These are phyloP conservation scores for Sebastes goodei DNA, from an alignment of 2,797 vertebrate species.

Conservation along the genomic window DNA sequence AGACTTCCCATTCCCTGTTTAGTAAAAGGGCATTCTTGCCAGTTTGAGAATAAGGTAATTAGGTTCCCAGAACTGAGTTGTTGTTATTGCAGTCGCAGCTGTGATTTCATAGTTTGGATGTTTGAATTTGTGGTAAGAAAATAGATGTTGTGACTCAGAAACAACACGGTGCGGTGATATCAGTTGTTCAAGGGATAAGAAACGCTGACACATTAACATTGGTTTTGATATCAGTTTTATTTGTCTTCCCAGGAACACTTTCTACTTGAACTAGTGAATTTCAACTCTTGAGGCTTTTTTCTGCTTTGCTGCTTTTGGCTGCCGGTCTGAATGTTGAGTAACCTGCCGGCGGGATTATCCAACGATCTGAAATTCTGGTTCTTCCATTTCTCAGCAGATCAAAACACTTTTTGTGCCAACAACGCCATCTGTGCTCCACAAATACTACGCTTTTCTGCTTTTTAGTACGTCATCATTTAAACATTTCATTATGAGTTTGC, in stretches of 20 bases:
- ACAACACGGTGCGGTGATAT: background rate
- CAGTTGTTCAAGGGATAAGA: background rate
- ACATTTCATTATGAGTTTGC: background rate
- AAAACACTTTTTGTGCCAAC: conserved; percentile 2
- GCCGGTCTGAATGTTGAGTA: conserved; percentile 18
- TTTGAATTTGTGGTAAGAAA: background rate
- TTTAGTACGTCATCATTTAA: background rate
- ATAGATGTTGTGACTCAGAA: background rate
- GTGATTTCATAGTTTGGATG: background rate
- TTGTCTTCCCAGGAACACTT: background rate
- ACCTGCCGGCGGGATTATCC: background rate
- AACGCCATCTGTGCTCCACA: background rate
- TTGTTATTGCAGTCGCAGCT: background rate
- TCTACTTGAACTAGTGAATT: background rate
- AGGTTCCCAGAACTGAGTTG: conserved; percentile 8
- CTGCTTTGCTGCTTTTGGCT: conserved; percentile 34
- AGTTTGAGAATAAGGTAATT: background rate
- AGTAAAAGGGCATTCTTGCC: background rate
- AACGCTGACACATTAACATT: background rate
- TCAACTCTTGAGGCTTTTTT: background rate
- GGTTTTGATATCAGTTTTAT: background rate
- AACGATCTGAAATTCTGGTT: conserved; percentile 25
- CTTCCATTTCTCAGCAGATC: conserved; percentile 10
- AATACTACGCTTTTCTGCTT: background rate
- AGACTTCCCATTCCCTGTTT: background rate